Evolutionary conservation across 2,797 vertebrate genomes (phyloP).

Genomic region (Rhynchonycteris naso): DNA sequence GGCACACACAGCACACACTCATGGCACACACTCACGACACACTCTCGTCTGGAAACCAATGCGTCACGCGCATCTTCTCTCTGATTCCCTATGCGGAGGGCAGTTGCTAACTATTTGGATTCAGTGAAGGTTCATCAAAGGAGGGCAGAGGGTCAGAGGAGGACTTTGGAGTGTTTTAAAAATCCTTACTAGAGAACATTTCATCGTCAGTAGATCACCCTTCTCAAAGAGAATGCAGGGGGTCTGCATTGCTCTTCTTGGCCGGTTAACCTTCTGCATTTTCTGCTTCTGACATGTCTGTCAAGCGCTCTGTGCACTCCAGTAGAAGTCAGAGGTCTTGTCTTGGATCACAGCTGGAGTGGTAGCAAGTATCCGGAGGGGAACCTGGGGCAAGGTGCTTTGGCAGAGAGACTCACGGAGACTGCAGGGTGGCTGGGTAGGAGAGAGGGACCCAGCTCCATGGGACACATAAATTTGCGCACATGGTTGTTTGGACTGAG

Average conservation of each 20-base stretch:
- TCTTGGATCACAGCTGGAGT: constrained; percentile 58
- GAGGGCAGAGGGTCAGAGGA: constrained; percentile 44
- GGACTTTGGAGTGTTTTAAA: constrained; percentile 37
- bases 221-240: constrained; percentile 14
- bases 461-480: neutral
- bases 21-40: too few species aligned
- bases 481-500: neutral
- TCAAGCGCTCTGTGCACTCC: neutral
- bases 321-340: constrained; percentile 69
- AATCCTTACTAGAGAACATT: constrained; percentile 46
- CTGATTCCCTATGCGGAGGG: neutral
- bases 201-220: constrained; percentile 56
- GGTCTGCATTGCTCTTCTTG: constrained; percentile 56
- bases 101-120: neutral
- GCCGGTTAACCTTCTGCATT: constrained; percentile 73
- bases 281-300: constrained; percentile 67
- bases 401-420: neutral
- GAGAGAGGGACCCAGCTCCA: neutral
- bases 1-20: too few species aligned
- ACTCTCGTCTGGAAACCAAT: neutral
- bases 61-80: neutral
- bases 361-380: constrained; percentile 41
- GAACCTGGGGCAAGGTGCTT: neutral
- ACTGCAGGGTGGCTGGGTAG: neutral
- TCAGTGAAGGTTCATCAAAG: constrained; percentile 36